Conservation (phyloP, 92 coral and sea anemone genomes). For the Zoanthus gigantus region DNA sequence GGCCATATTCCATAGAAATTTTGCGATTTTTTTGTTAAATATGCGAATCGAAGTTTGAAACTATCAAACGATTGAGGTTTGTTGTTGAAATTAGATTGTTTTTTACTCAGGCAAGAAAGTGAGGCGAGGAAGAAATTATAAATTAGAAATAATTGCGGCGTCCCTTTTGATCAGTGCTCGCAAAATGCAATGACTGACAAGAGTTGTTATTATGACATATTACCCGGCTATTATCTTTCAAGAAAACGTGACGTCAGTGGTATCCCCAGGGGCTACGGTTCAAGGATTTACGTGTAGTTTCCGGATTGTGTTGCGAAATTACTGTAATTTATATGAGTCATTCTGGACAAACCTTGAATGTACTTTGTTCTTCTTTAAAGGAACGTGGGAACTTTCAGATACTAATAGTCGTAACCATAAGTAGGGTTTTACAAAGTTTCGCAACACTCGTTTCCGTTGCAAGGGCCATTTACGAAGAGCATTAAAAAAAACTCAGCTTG, state of each 20-base stretch:
- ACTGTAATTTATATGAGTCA: background rate
- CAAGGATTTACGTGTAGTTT: conserved; percentile 10
- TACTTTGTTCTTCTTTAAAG: background rate
- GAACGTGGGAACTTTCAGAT: background rate
- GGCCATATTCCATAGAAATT: too few relatives aligned
- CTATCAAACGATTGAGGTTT: background rate
- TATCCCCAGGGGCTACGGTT: background rate
- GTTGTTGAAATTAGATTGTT: background rate
- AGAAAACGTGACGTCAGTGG: conserved; percentile 15
- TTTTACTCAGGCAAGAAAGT: background rate
- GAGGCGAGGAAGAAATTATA: background rate
- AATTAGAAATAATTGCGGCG: background rate
- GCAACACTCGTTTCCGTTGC: background rate
- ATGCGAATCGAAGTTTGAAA: background rate
- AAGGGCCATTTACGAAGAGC: background rate
- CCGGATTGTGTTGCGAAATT: conserved; percentile 27
- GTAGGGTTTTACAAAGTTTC: background rate
- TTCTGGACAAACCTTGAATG: background rate
- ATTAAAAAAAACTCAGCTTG: background rate
- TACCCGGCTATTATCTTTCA: conserved; percentile 12
- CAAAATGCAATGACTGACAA: background rate
- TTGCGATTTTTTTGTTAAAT: too few relatives aligned
- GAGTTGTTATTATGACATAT: background rate
- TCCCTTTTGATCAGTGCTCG: background rate
- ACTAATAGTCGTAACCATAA: background rate